These are phyloP conservation scores for Noctua comes DNA, from an alignment of 2,888 invertebrate species.

Conservation along the genomic window DNA sequence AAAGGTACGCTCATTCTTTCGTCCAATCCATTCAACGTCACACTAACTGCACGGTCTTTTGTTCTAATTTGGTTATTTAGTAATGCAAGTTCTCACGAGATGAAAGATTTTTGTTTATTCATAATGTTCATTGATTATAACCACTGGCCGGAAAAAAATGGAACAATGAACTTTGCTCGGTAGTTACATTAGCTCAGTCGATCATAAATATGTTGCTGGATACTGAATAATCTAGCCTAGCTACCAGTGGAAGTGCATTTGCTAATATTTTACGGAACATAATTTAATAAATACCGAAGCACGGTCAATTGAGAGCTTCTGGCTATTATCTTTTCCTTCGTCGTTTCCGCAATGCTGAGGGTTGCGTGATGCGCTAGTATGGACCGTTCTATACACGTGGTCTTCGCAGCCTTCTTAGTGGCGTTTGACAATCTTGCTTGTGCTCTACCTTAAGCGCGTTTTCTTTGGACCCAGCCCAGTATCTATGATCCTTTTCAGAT, in stretches of 20 bases:
- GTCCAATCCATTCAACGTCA: slow-evolving; percentile 75
- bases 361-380: background rate
- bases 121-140: slow-evolving; percentile 50
- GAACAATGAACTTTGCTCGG: slow-evolving; percentile 18
- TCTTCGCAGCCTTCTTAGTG: background rate
- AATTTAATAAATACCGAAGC: background rate
- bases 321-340: background rate
- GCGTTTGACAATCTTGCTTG: background rate
- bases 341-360: background rate
- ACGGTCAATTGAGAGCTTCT: background rate
- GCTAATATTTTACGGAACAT: background rate
- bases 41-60: slow-evolving; percentile 69
- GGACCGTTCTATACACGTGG: background rate
- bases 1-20: slow-evolving; percentile 69
- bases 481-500: background rate
- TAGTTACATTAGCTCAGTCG: background rate
- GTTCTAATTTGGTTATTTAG: slow-evolving; percentile 70
- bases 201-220: background rate
- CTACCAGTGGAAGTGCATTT: background rate
- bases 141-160: background rate
- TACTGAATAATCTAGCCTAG: background rate
- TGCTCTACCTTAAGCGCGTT: background rate
- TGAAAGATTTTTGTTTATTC: slow-evolving; percentile 60
- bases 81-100: slow-evolving; percentile 54
- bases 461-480: background rate